These are phyloP conservation scores for Noctua fimbriata DNA, from an alignment of 2,888 invertebrate species.

Conservation along the genomic window DNA sequence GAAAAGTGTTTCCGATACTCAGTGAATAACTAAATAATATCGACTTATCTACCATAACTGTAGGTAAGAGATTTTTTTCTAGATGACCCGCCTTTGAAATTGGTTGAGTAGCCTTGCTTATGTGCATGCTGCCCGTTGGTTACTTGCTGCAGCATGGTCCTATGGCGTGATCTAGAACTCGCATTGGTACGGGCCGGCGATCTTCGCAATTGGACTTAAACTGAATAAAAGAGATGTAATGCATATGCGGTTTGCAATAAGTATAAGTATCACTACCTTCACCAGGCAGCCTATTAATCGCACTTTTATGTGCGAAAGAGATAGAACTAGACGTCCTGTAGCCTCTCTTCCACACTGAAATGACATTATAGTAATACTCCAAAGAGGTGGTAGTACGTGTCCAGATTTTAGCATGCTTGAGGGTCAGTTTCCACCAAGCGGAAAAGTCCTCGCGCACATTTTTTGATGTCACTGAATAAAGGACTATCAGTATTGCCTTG, in stretches of 20 bases:
- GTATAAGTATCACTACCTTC: conserved; percentile 2
- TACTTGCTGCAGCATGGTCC: no score
- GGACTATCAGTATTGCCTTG: neutral
- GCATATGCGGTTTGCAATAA: neutral
- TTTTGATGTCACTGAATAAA: neutral
- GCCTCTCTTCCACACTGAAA: neutral
- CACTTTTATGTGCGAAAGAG: neutral
- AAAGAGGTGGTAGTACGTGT: neutral
- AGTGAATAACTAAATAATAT: no score
- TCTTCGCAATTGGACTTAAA: no score
- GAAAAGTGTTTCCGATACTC: no score
- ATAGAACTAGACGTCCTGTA: neutral
- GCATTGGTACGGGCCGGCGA: neutral
- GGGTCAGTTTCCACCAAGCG: neutral
- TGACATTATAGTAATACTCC: neutral
- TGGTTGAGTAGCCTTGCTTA: no score
- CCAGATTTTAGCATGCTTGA: neutral
- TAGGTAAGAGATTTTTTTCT: no score
- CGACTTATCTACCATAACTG: no score
- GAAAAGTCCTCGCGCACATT: neutral
- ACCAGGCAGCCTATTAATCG: neutral
- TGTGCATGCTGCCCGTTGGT: no score
- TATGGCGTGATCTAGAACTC: neutral
- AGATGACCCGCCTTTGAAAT: no score
- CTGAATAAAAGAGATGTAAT: no score